Evolutionary conservation across 2,888 invertebrate species (phyloP), one percentile per base, ranked within the genome.

Genomic region (Monoplex corrugatus): DNA sequence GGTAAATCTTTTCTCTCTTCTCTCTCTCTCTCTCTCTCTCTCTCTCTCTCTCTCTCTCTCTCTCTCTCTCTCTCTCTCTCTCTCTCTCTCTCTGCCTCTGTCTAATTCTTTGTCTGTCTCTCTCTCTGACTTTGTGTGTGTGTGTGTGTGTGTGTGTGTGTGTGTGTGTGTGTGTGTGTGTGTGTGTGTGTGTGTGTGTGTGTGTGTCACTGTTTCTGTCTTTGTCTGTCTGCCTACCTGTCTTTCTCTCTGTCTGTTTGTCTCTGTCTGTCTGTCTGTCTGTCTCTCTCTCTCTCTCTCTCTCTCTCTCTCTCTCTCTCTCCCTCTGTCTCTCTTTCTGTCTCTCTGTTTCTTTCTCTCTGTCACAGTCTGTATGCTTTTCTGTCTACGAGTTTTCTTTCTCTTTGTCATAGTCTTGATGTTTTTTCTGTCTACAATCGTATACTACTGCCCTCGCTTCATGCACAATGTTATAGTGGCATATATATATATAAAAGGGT

Each of bases 61-160:
- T 40, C 32, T 68, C 68, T 40, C 43, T 43, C 44, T 68, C 83
- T 68, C 43, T 43, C 84, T 68, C 38, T 84, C 28, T 84, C 38
- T 89, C 78, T 75, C 86, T 35, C 28, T 45, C 85, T 75, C 78
- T 75, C 86, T 86, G 50, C 40, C 75, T 78, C 86, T 75, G 45
- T 85, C 72, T 85, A 43, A 85, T 85, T 44, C 85, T 88, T 63
- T 83, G n/a, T 83, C 88, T 83, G 63, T 63, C 83, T 83, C 88
- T 88, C 83, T 63, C 82, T 57, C 84, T 40, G 68, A n/a, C 63
- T 63, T 68, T 83, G 43, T 78, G 35, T 10, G 38, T 75, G 38
- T 75, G 57, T 10, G 16, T 57, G 16, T 57, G 57, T 57, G 57
- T 57, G 28, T 57, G 57, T 57, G 57, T 28, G 19, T 57, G 57